These are phyloP conservation scores for Chiroxiphia lanceolata DNA, from an alignment of 2,797 vertebrate species.

Conservation along the genomic window DNA sequence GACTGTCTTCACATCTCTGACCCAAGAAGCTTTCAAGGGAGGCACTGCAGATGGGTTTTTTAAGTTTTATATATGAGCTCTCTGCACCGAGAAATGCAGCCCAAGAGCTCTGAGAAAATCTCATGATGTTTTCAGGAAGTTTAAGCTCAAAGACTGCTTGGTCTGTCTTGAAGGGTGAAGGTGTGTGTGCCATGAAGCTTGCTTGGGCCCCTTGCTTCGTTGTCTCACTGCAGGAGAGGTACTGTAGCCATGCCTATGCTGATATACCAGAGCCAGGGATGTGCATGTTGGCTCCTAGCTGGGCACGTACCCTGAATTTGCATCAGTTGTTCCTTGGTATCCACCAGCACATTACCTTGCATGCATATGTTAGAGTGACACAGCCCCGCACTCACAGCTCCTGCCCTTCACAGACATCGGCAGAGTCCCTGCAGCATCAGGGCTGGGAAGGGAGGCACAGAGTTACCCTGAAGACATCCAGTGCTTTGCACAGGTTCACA, in stretches of 20 bases:
- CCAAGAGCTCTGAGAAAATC: not conserved
- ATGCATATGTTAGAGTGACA: accelerated
- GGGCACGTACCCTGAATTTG: not conserved
- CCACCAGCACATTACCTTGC: not conserved
- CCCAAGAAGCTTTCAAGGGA: not conserved
- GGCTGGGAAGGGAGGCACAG: not conserved
- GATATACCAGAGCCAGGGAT: not conserved
- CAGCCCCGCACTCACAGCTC: not conserved
- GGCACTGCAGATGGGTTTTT: not conserved
- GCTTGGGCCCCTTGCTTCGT: accelerated
- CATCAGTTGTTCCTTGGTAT: not conserved
- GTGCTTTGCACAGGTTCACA: not conserved
- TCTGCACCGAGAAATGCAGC: not conserved
- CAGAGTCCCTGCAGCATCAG: not conserved
- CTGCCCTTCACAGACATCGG: not conserved
- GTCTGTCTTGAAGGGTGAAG: not conserved
- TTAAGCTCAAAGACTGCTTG: not conserved
- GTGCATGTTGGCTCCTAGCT: not conserved
- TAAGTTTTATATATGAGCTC: not conserved
- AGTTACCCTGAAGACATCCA: not conserved
- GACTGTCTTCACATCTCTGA: not conserved
- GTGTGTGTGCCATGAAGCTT: accelerated
- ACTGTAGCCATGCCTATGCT: accelerated
- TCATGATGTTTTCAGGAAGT: not conserved
- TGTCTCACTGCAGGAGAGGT: not conserved